Conservation (phyloP, 2,888 invertebrate genomes). For the Lithophane socia region DNA sequence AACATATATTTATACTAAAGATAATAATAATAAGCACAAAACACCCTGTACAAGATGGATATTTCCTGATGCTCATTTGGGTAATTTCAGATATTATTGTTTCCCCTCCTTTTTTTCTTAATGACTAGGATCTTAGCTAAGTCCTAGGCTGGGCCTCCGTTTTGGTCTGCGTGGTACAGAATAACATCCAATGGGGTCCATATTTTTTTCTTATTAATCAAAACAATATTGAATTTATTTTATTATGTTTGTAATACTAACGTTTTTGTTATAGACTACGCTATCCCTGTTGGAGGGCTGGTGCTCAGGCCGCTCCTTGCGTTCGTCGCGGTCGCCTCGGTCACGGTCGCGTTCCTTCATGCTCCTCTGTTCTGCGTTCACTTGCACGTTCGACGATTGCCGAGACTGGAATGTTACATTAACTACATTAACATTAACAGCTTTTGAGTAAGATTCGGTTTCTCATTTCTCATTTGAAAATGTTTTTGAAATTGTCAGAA, state of each 20-base stretch:
- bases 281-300: slow-evolving; percentile 79
- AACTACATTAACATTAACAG: background rate
- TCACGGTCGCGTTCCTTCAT: slow-evolving; percentile 82
- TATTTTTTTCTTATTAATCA: background rate
- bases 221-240: background rate
- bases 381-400: slow-evolving; percentile 80
- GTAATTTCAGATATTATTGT: background rate
- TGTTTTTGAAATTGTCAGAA: background rate
- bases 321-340: slow-evolving; percentile 78
- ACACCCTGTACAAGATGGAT: background rate
- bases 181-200: background rate
- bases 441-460: background rate
- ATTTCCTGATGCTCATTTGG: background rate
- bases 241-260: slow-evolving; percentile 66
- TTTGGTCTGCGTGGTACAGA: background rate
- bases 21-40: background rate
- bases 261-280: slow-evolving; percentile 84
- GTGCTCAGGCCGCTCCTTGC: slow-evolving; percentile 82
- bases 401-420: slow-evolving; percentile 75
- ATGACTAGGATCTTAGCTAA: too few relatives aligned
- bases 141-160: too few relatives aligned
- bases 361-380: slow-evolving; percentile 83
- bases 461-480: background rate
- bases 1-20: background rate
- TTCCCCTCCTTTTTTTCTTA: background rate